Base-by-base conservation (phyloP, 2,888 invertebrate species). In the Hypselothyrea guttata region DNA sequence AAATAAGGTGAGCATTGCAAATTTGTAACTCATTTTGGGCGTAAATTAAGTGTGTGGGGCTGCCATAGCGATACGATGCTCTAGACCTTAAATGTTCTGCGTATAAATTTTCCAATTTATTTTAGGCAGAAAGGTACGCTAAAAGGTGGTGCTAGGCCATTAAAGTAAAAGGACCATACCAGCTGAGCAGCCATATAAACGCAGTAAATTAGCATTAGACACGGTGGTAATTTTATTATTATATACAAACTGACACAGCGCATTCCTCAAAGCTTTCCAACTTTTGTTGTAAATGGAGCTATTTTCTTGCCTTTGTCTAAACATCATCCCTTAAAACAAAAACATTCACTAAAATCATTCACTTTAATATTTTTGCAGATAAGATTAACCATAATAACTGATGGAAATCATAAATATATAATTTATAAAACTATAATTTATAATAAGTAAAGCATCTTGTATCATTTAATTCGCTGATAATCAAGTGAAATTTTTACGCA, bases 151-250 rank as follows among this genome's bases (percentile, higher is more conserved):
- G 16, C 27, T 35, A 38, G 48, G 35, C 53, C 66, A 55, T 67
- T 70, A 71, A 28, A 66, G 52, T 40, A 42, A 70, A 69, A 64
- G 76, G 56, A 45, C 68, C 67, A 18, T 33, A 44, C 16, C 13
- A 44, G 35, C 57, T 48, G 66, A 55, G 56, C 53, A 37, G 49
- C 63, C 54, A 72, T 69, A 64, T 58, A 75, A 77, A 70, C 62
- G 68, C 70, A 77, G 77, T 84, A 81, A 81, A 81, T 81, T 84
- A 81, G 75, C 70, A 84, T 84, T 76, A 81, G 77, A 71, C 71
- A 60, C 63, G 61, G 69, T 75, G 67, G 74, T 69, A 69, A 76
- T 83, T 79, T 76, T 67, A 64, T 58, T 76, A 69, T 22, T 22
- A 22, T 5, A 22, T 22, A 4, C 62, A 45, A 62, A 55, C 69